Evolutionary conservation across 2,113 vertebrate genomes (phyloP).

Genomic region (Gallinago undulata): DNA sequence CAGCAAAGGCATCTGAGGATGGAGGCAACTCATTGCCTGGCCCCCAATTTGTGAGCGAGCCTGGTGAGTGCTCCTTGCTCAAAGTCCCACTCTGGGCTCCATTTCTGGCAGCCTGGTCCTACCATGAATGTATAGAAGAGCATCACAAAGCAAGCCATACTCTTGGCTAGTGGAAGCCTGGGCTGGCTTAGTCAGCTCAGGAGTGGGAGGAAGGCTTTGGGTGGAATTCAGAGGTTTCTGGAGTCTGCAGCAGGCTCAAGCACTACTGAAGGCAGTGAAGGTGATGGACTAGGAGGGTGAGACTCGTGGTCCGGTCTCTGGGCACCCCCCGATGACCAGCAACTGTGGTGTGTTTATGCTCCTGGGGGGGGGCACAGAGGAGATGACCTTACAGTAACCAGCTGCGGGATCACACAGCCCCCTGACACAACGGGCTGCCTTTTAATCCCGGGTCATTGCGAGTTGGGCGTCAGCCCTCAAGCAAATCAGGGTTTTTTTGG

Average conservation of each 20-base stretch:
- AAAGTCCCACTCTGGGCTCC: not conserved
- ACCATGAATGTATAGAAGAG: not conserved
- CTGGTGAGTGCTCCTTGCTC: not conserved
- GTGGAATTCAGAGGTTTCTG: not conserved
- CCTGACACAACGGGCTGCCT: not conserved
- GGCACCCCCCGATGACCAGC: accelerated
- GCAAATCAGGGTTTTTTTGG: not conserved
- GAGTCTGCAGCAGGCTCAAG: not conserved
- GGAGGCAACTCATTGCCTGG: not conserved
- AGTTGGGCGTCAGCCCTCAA: not conserved
- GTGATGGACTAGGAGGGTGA: not conserved
- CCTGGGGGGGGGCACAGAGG: not conserved
- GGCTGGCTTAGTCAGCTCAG: not conserved
- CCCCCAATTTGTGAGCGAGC: accelerated
- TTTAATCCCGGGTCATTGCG: not conserved
- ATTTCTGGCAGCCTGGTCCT: not conserved
- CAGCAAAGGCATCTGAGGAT: not conserved
- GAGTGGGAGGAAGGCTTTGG: not conserved
- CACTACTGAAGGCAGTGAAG: accelerated
- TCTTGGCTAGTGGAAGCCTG: not conserved
- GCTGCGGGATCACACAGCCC: not conserved
- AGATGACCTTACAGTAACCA: not conserved
- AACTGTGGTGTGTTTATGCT: not conserved
- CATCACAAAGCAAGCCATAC: not conserved
- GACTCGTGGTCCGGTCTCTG: too few relatives aligned